phyloP scores from a whole-genome alignment of 2,113 vertebrate species.

The Prinia subflava region DNA sequence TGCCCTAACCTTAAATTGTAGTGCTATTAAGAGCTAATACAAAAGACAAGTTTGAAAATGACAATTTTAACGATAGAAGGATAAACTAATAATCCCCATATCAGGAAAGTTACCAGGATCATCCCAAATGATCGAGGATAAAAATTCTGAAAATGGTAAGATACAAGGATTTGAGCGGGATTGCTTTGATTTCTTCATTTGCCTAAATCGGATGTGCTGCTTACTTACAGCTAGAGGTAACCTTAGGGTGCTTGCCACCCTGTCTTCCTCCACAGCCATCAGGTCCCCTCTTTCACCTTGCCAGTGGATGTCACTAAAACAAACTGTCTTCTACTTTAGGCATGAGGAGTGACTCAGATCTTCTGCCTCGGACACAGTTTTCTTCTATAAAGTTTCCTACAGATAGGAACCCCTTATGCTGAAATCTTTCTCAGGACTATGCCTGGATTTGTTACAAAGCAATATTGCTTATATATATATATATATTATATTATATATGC shows the following conservation, averaged over 20 bases:
- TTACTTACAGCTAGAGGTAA: not conserved
- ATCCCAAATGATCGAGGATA: not conserved
- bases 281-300: not conserved
- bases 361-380: not conserved
- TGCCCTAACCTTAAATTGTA: not conserved
- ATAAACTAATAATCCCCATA: not conserved
- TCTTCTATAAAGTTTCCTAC: not conserved
- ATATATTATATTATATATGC: no score
- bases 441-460: not conserved
- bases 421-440: not conserved
- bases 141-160: not conserved
- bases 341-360: not conserved
- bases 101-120: not conserved
- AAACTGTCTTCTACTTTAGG: not conserved
- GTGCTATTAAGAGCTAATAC: not conserved
- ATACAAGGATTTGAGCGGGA: not conserved
- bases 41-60: not conserved
- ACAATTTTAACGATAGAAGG: not conserved
- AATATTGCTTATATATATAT: not conserved
- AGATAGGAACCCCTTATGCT: not conserved
- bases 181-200: not conserved
- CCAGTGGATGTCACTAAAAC: not conserved
- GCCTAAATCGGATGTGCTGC: rapidly evolving
- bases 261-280: not conserved
- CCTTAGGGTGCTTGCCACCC: not conserved